A percentile compares a stretch with the other conserved stretches of the same genome.
Evolutionary conservation across 2,797 vertebrate species (phyloP).

Genomic region (Sarcoramphus papa): DNA sequence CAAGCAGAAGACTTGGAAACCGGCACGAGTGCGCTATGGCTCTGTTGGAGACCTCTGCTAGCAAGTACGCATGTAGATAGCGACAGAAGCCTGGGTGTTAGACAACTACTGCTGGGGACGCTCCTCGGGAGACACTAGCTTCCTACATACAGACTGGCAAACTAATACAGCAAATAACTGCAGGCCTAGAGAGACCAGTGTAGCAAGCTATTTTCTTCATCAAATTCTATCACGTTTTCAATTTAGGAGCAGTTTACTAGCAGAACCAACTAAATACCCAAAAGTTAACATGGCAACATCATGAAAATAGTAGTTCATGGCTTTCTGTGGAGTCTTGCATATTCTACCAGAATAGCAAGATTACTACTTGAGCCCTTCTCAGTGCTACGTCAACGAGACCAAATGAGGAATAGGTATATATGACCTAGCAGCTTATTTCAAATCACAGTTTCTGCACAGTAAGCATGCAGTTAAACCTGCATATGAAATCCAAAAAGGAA

Average conservation of each 20-base stretch:
- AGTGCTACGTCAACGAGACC: background rate
- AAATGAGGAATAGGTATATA: background rate
- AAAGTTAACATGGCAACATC: background rate
- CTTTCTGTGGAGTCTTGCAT: background rate
- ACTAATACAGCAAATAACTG: background rate
- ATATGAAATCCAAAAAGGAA: background rate
- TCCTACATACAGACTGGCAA: background rate
- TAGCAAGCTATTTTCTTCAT: background rate
- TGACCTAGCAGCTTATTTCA: background rate
- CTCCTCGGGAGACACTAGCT: background rate
- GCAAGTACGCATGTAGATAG: background rate
- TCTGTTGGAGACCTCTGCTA: background rate
- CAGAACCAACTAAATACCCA: background rate
- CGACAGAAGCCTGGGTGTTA: background rate
- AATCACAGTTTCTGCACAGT: background rate
- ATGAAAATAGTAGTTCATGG: background rate
- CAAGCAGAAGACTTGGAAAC: background rate
- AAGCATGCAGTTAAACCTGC: background rate
- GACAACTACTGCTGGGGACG: background rate
- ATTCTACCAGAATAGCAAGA: background rate
- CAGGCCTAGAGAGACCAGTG: background rate
- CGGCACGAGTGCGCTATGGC: fast-evolving
- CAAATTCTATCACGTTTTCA: background rate
- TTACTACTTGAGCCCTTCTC: background rate
- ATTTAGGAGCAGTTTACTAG: background rate